A percentile compares a stretch with the other conserved stretches of the same genome.
phyloP scores from a whole-genome alignment of 2,113 vertebrate genomes.

The Alaudala cheleensis region DNA sequence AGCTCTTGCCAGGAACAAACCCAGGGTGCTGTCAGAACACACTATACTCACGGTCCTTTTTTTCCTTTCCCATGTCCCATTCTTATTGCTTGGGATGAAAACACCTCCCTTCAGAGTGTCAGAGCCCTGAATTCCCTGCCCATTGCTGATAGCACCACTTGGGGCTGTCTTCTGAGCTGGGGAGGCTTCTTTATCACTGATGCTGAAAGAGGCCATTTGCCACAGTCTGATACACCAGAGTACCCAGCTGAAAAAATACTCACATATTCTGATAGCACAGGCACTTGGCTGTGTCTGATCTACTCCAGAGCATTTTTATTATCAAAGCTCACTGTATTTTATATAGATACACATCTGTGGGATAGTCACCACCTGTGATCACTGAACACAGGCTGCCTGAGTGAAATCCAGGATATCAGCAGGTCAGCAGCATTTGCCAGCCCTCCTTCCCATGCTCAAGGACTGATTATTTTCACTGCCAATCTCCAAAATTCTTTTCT shows the following conservation, averaged over 20 bases:
- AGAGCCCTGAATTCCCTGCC: background rate
- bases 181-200: background rate
- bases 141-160: background rate
- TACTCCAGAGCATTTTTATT: background rate
- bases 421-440: background rate
- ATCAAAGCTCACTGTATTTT: background rate
- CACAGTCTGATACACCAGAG: background rate
- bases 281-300: background rate
- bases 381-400: background rate
- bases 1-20: background rate
- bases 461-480: background rate
- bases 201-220: background rate
- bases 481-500: background rate
- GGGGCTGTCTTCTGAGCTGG: background rate
- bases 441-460: background rate
- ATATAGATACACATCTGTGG: background rate
- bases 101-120: background rate
- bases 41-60: accelerated
- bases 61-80: background rate
- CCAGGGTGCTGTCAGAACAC: background rate
- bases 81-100: background rate
- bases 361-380: background rate
- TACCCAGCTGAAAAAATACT: background rate
- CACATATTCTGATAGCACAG: background rate
- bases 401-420: background rate